Base-by-base conservation (phyloP, 2,888 invertebrate genomes). In the Diarsia dahlii region DNA sequence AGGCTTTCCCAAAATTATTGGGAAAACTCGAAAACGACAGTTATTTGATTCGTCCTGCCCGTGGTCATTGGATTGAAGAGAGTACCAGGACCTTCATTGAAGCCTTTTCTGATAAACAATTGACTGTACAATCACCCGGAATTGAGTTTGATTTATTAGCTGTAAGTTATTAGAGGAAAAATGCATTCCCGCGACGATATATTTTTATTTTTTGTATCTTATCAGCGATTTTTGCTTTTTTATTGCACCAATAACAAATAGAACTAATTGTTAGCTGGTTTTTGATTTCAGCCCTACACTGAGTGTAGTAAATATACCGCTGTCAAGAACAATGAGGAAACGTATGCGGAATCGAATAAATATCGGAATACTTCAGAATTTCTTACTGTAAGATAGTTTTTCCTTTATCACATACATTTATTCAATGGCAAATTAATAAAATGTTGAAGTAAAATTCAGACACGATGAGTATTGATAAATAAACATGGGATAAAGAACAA, bases 261-360 rank as follows among this genome's bases (percentile, higher is more conserved):
- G 8, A 39, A 39, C 39, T 39, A 39, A 39, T 39, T 8, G 39
- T 39, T 39, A 6, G 6, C 39, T 39, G 39, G 39, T 39, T n/a
- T 46, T 68, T 46, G 39, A 39, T 94, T 95, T 66, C 84, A 95
- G 95, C 94, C 95, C 1, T 93, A 95, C 71, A 93, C 93, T n/a
- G 39, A 39, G 39, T 97, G 97, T 86, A 89, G 92, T 0, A 91
- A 91, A 52, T 97, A 97, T 93, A 87, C 93, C 64, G 91, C 94
- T 45, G 90, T 95, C 2, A 89, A 90, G 58, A 87, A 92, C 18
- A 93, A 93, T 78, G 85, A 82, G 12, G 80, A 88, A 65, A 85
- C 76, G 2, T 74, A 69, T 23, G 64, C n/a, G 12, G 94, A 95
- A 87, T 84, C 90, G 50, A 75, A 82, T 3, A 93, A 91, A 84